These are phyloP conservation scores for Eupithecia pulchellata DNA, from an alignment of 2,888 invertebrate species.

Conservation along the genomic window DNA sequence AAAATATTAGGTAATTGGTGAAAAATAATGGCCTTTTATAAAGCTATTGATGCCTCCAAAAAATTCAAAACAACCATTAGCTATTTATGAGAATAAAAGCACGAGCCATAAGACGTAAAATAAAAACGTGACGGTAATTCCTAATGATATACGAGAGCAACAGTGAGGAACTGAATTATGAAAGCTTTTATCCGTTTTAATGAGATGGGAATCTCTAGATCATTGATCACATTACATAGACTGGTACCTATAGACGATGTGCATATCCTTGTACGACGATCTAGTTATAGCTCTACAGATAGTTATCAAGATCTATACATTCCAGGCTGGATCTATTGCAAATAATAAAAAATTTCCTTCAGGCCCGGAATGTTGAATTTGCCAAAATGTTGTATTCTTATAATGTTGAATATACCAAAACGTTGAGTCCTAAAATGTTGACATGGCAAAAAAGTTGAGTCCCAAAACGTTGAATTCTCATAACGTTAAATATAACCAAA, in stretches of 20 bases:
- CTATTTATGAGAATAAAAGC: slow-evolving; percentile 44
- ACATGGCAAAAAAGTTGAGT: no score
- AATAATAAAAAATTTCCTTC: no score
- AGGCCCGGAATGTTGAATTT: no score
- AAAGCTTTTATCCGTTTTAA: slow-evolving; percentile 11
- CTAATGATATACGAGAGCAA: slow-evolving; percentile 35
- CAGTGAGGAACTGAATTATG: slow-evolving; percentile 17
- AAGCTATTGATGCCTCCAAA: slow-evolving; percentile 14
- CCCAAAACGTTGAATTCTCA: no score
- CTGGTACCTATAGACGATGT: neutral
- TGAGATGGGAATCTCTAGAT: neutral
- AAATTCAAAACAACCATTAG: slow-evolving; percentile 23
- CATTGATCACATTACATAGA: neutral
- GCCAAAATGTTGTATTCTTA: no score
- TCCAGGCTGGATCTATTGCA: no score
- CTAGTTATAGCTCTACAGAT: no score
- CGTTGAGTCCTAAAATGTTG: no score
- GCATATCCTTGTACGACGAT: neutral
- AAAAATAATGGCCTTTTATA: neutral
- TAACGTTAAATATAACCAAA: no score
- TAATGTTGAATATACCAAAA: no score
- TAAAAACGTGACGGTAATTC: slow-evolving; percentile 53
- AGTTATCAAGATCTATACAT: no score
- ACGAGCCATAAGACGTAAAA: slow-evolving; percentile 40
- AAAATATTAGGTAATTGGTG: neutral